Conservation (phyloP, 2,113 vertebrate genomes). For the Ophthalmolycus amberensis region DNA sequence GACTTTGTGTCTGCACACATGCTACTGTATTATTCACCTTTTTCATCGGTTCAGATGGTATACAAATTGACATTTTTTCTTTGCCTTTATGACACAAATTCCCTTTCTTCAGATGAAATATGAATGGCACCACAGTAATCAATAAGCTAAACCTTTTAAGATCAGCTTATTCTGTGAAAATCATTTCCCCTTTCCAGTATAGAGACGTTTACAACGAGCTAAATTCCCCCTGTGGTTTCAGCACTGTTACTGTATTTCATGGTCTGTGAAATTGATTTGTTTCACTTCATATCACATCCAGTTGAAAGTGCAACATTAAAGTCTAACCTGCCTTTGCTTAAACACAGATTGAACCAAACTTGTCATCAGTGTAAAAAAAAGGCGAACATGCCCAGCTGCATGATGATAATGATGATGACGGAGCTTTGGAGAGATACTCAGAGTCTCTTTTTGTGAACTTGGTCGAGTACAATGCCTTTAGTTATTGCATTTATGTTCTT, state of each 20-base stretch:
- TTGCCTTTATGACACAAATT: conserved; percentile 29
- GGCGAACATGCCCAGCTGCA: conserved; percentile 58
- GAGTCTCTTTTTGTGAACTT: conserved; percentile 57
- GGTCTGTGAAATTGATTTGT: conserved; percentile 82
- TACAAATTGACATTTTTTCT: conserved; percentile 43
- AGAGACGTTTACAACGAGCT: conserved; percentile 67
- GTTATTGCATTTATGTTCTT: conserved; percentile 74
- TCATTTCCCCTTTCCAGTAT: conserved; percentile 62
- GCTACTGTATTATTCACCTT: conserved; percentile 43
- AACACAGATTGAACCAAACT: conserved; percentile 70
- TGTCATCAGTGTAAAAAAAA: conserved; percentile 47
- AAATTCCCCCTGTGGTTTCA: conserved; percentile 79
- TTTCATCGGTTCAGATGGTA: conserved; percentile 26
- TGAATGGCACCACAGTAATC: conserved; percentile 55
- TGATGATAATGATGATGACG: conserved; percentile 55
- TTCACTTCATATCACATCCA: conserved; percentile 81
- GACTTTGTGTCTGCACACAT: conserved; percentile 27
- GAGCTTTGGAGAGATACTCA: conserved; percentile 53
- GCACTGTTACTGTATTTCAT: conserved; percentile 79
- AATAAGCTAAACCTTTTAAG: conserved; percentile 62
- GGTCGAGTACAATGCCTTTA: conserved; percentile 61
- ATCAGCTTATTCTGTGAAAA: conserved; percentile 64
- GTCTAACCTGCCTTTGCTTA: conserved; percentile 73
- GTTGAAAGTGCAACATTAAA: conserved; percentile 73
- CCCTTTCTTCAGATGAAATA: conserved; percentile 47